Percentiles rank a stretch among this genome's conserved stretches.
These are phyloP conservation scores for Bos javanicus DNA, from an alignment of 2,113 vertebrate genomes.

Conservation along the genomic window DNA sequence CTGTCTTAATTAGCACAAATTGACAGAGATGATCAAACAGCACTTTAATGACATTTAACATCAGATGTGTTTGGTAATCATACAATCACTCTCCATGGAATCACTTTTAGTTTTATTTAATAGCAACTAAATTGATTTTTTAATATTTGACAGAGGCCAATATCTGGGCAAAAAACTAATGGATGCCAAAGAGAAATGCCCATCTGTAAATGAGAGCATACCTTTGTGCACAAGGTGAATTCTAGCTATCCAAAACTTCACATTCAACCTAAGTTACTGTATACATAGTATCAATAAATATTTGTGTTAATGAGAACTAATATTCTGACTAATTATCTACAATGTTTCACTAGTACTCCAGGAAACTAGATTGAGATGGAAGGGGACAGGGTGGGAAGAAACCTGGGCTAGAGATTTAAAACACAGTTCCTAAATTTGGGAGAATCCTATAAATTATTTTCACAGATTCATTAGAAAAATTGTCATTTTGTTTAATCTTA, in stretches of 20 bases:
- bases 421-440: slow-evolving; percentile 31
- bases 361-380: slow-evolving; percentile 28
- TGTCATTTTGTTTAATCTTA: slow-evolving; percentile 43
- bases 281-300: slow-evolving; percentile 72
- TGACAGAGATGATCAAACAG: slow-evolving; percentile 89
- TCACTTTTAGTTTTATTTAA: slow-evolving; percentile 76
- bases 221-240: slow-evolving; percentile 61
- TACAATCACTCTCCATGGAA: slow-evolving; percentile 81
- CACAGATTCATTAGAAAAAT: slow-evolving; percentile 52
- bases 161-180: slow-evolving; percentile 80
- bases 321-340: slow-evolving; percentile 73
- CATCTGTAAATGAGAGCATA: slow-evolving; percentile 77
- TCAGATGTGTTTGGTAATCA: slow-evolving; percentile 84
- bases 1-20: slow-evolving; percentile 86
- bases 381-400: background rate
- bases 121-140: slow-evolving; percentile 77
- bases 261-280: slow-evolving; percentile 68
- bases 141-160: slow-evolving; percentile 79
- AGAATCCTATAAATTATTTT: slow-evolving; percentile 29
- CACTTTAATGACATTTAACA: slow-evolving; percentile 96
- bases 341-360: slow-evolving; percentile 50
- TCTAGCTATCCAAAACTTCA: slow-evolving; percentile 64
- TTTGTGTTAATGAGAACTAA: slow-evolving; percentile 67
- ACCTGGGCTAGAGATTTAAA: slow-evolving; percentile 3
- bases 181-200: slow-evolving; percentile 95